Evolutionary conservation across 2,888 invertebrate genomes (phyloP), one percentile per base, ranked within the genome.

Genomic region (Atherix ibis): DNA sequence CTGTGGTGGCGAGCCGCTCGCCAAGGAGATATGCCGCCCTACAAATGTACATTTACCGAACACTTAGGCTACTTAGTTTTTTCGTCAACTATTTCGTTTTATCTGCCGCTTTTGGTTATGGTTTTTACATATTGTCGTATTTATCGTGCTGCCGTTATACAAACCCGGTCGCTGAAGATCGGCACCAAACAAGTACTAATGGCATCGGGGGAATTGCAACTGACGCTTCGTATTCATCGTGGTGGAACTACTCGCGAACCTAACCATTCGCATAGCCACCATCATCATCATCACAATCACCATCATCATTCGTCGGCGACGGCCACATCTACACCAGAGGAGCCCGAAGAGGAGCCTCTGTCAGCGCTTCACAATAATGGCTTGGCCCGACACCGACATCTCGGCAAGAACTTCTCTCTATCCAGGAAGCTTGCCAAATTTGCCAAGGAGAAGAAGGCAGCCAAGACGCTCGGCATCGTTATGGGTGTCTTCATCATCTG

Each of bases 121-220:
- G 84, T 97, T 44, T 94, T 95, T 62, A 95, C 95, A 4, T 98
- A 98, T 60, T 92, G 87, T 60, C 76, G 85, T 45, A 95, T 95
- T 48, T 95, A 95, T 63, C 70, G 84, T 28, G 94, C 94, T 3
- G 95, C 95, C 4, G 81, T 84, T 3, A 79, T 82, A 47, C 94
- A 94, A 63, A 91, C 89, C 35, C 71, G 82, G 42, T 89, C 89
- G 34, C 66, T 95, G 22, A 82, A 88, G 53, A 71, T 85, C 39
- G 95, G 95, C 39, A 84, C 87, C 37, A 94, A 94, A 51, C 84
- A 84, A 63, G 82, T 85, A 46, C 71, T 84, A 61, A 71, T 82
- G 59, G 78, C 83, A 15, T 77, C 82, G 43, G 87, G 87, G 9
- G 85, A 88, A 53, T 62, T 83, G 46, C 87, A 85, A 50, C 67